Evolutionary conservation across 2,113 vertebrate species (phyloP).

Genomic region (Pogona vitticeps): DNA sequence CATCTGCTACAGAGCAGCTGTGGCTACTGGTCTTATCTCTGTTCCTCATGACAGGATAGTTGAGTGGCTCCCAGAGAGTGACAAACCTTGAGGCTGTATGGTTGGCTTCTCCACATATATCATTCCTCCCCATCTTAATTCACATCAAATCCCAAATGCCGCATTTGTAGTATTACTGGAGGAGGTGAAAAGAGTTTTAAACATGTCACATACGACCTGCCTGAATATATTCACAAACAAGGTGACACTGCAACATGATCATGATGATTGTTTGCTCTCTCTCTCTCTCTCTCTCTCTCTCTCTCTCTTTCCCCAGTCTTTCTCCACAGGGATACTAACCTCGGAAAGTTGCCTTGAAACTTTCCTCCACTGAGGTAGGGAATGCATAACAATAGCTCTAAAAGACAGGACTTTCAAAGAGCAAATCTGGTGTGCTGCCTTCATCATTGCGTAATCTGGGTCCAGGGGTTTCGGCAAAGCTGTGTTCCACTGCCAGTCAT

Average conservation of each 20-base stretch:
- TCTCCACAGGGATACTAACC: neutral
- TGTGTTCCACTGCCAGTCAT: neutral
- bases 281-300: neutral
- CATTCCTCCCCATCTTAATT: neutral
- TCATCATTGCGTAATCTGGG: neutral
- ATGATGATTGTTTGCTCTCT: neutral
- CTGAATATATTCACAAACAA: neutral
- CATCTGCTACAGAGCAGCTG: no score
- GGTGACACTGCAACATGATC: neutral
- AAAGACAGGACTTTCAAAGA: neutral
- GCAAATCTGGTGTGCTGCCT: neutral
- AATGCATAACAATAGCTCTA: neutral
- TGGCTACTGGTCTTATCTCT: no score
- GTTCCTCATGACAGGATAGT: no score
- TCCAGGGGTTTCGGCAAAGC: neutral
- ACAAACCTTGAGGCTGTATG: neutral
- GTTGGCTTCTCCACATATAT: neutral
- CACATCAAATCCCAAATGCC: neutral
- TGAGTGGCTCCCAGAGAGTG: neutral
- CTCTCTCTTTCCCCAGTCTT: neutral
- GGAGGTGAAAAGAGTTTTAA: neutral
- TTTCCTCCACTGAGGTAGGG: neutral
- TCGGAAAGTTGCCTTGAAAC: neutral
- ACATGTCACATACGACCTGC: neutral
- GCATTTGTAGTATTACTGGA: neutral